These are phyloP conservation scores for Orthonevra nobilis DNA, from an alignment of 2,888 invertebrate genomes.

Conservation along the genomic window DNA sequence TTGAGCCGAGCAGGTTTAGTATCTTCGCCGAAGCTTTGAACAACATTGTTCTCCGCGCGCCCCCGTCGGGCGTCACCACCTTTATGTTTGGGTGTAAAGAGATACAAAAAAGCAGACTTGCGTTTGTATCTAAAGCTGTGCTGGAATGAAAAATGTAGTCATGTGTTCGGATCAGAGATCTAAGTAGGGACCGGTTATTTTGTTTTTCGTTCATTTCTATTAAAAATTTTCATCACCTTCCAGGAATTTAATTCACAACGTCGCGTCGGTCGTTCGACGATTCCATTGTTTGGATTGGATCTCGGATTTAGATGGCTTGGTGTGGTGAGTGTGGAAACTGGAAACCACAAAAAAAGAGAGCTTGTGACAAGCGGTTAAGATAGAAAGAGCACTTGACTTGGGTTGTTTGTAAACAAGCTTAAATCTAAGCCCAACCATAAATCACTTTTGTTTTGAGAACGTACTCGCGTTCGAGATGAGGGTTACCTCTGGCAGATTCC, in stretches of 20 bases:
- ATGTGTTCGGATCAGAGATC: constrained; percentile 56
- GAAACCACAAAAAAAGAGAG: neutral
- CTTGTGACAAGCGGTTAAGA: neutral
- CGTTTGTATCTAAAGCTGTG: neutral
- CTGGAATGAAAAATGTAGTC: constrained; percentile 45
- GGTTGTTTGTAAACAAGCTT: constrained; percentile 38
- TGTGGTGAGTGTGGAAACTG: constrained; percentile 9
- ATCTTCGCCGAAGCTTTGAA: constrained; percentile 50
- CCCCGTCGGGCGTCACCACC: constrained; percentile 1
- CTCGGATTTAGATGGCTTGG: too few relatives aligned
- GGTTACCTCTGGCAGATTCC: neutral
- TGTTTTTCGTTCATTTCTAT: constrained; percentile 1
- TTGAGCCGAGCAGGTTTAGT: constrained; percentile 65
- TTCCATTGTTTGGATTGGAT: constrained; percentile 36
- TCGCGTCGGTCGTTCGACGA: neutral
- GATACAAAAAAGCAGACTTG: constrained; percentile 26
- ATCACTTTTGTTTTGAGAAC: too few relatives aligned
- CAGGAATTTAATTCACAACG: constrained; percentile 70
- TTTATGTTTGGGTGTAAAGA: constrained; percentile 46
- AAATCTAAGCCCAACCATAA: constrained; percentile 10
- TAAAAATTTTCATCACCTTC: constrained; percentile 46
- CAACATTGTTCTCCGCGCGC: constrained; percentile 21
- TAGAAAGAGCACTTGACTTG: neutral
- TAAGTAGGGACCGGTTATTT: constrained; percentile 49
- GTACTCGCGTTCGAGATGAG: neutral